phyloP scores from a whole-genome alignment of 2,888 invertebrate species.

The Cepaea hortensis region DNA sequence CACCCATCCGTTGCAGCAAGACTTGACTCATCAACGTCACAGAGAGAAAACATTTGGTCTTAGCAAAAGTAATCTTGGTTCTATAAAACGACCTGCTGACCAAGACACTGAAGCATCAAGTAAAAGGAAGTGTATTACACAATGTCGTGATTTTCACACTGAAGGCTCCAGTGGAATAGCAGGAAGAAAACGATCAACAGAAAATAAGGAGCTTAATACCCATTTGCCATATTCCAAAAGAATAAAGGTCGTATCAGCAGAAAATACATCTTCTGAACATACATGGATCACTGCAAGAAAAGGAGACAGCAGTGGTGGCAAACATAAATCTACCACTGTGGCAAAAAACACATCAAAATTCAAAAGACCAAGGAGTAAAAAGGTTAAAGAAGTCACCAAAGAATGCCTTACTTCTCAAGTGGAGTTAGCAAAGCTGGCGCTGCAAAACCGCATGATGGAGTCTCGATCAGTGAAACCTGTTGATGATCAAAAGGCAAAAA shows the following conservation, averaged over 20 bases:
- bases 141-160: background rate
- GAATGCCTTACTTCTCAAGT: background rate
- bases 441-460: background rate
- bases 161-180: background rate
- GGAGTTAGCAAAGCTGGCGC: constrained; percentile 5
- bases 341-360: background rate
- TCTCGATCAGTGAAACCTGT: background rate
- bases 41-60: background rate
- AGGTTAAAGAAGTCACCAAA: background rate
- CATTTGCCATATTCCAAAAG: background rate
- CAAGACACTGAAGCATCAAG: background rate
- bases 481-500: background rate
- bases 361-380: background rate
- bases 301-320: background rate
- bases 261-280: background rate
- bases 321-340: background rate
- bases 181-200: background rate
- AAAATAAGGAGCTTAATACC: background rate
- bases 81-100: constrained; percentile 11
- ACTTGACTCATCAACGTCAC: background rate
- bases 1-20: background rate
- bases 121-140: background rate
- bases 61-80: background rate
- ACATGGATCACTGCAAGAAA: constrained; percentile 1
- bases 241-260: background rate